These are phyloP conservation scores for Caenorhabditis remanei DNA, from an alignment of 1,140 invertebrate species.

Conservation along the genomic window DNA sequence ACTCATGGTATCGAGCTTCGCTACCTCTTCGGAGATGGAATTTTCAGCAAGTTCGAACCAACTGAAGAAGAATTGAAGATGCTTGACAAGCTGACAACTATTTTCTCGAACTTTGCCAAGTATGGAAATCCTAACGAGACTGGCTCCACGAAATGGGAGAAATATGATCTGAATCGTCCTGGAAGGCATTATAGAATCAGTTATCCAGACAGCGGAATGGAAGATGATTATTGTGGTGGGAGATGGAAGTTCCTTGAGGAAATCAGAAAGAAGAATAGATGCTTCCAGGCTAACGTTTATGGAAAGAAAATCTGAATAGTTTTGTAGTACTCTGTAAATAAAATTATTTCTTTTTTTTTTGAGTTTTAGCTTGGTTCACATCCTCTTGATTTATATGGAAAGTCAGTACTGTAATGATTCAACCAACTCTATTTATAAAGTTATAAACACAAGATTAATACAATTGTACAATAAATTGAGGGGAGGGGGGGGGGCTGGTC, in stretches of 20 bases:
- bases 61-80: slow-evolving; percentile 69
- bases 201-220: slow-evolving; percentile 37
- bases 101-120: slow-evolving; percentile 72
- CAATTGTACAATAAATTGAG: no score
- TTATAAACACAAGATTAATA: no score
- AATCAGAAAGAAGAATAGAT: slow-evolving; percentile 20
- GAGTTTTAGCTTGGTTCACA: no score
- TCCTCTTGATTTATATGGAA: no score
- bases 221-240: slow-evolving; percentile 9
- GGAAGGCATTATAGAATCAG: slow-evolving; percentile 42
- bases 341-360: no score
- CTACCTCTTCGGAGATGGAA: slow-evolving; percentile 70
- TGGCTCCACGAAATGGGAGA: slow-evolving; percentile 19
- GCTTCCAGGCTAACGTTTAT: slow-evolving; percentile 18
- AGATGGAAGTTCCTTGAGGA: slow-evolving; percentile 37
- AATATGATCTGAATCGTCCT: slow-evolving; percentile 29
- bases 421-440: no score
- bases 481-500: background rate
- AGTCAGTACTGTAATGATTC: no score
- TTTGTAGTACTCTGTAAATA: background rate
- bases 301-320: background rate
- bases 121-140: slow-evolving; percentile 69
- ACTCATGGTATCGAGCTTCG: slow-evolving; percentile 73
- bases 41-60: slow-evolving; percentile 71
- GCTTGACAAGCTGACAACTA: slow-evolving; percentile 69